Evolutionary conservation across 2,797 vertebrate genomes (phyloP).

Genomic region (Passerculus sandwichensis): DNA sequence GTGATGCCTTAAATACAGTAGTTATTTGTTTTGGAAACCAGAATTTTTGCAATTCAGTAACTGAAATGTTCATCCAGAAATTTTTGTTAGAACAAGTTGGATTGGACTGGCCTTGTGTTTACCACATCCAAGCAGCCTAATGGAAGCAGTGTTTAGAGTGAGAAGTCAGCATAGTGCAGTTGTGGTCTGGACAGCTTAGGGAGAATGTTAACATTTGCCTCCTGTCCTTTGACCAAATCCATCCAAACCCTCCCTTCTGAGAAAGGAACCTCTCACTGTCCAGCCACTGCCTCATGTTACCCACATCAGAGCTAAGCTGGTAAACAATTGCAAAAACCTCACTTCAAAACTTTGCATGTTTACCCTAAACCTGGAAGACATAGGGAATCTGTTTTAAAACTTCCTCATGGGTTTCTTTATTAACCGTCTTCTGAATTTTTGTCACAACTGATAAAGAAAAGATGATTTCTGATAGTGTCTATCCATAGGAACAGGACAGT

Average conservation of each 20-base stretch:
- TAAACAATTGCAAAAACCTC: not conserved
- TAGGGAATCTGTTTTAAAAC: not conserved
- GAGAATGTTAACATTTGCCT: not conserved
- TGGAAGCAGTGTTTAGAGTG: slow-evolving; percentile 20
- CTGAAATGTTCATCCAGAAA: not conserved
- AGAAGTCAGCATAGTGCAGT: not conserved
- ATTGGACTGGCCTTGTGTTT: not conserved
- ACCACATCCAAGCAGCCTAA: not conserved
- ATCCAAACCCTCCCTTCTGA: not conserved
- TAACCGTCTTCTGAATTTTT: not conserved
- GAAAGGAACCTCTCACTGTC: not conserved
- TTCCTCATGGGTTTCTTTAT: not conserved
- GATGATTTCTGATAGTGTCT: not conserved
- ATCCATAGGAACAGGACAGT: not conserved
- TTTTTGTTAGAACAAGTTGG: not conserved
- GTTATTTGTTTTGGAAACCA: not conserved
- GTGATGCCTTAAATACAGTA: not conserved
- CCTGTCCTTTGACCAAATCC: not conserved
- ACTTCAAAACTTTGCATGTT: not conserved
- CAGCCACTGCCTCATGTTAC: not conserved
- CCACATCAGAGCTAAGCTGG: not conserved
- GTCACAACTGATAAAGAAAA: not conserved
- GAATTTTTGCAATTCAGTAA: slow-evolving; percentile 1
- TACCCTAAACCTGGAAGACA: not conserved
- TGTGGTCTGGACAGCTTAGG: not conserved